phyloP scores from a whole-genome alignment of 2,888 invertebrate genomes.

The Chymomyza caudatula region DNA sequence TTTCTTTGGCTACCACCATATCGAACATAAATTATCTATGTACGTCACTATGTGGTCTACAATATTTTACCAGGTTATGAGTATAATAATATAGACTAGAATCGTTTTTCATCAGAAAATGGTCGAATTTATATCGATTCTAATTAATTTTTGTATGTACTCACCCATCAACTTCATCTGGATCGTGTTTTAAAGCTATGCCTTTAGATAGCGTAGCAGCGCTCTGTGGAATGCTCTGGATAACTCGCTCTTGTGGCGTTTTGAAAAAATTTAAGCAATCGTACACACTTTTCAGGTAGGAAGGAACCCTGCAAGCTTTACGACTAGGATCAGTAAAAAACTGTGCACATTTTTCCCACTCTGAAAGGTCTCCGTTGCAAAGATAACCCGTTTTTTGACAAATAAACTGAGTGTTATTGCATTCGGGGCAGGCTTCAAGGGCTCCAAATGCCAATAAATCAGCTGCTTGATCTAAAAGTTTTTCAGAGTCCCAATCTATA shows the following conservation, averaged over 20 bases:
- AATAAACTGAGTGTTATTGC: constrained; percentile 85
- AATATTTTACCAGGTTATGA: too few relatives aligned
- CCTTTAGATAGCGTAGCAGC: constrained; percentile 62
- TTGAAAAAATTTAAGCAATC: constrained; percentile 82
- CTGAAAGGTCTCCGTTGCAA: constrained; percentile 85
- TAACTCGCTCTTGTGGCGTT: constrained; percentile 80
- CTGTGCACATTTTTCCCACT: constrained; percentile 93
- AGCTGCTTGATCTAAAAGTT: constrained; percentile 83
- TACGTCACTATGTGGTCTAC: too few relatives aligned
- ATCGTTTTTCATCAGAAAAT: constrained; percentile 82
- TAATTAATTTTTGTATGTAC: constrained; percentile 38
- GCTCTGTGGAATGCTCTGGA: constrained; percentile 80
- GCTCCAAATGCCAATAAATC: constrained; percentile 95
- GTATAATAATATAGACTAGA: too few relatives aligned
- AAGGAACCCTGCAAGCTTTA: constrained; percentile 84
- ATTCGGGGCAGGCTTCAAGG: constrained; percentile 87
- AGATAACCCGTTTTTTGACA: constrained; percentile 88
- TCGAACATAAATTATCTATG: too few relatives aligned
- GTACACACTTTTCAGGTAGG: constrained; percentile 80
- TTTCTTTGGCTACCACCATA: constrained; percentile 88
- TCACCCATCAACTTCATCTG: constrained; percentile 76
- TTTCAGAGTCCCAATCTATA: constrained; percentile 82
- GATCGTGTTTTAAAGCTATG: constrained; percentile 46
- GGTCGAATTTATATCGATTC: constrained; percentile 86
- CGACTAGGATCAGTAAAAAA: constrained; percentile 86